Evolutionary conservation across 2,797 vertebrate genomes (phyloP).

Genomic region (Pempheris klunzingeri): DNA sequence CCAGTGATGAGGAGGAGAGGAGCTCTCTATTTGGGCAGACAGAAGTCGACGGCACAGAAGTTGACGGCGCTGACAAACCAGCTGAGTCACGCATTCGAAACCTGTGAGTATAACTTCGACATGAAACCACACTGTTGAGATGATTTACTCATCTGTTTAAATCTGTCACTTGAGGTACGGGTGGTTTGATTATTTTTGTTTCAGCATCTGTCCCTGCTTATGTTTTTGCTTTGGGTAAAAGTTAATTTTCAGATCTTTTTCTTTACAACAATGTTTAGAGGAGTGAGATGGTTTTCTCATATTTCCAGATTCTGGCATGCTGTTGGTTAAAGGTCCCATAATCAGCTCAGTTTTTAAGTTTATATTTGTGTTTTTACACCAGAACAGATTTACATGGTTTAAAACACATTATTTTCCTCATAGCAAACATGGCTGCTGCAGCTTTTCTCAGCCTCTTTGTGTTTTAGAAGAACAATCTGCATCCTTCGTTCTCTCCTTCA

Average conservation of each 20-base stretch:
- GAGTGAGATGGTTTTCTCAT: too few relatives aligned
- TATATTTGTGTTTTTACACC: too few relatives aligned
- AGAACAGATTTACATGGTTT: too few relatives aligned
- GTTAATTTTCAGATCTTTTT: background rate
- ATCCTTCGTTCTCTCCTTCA: too few relatives aligned
- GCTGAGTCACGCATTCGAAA: slow-evolving; percentile 91
- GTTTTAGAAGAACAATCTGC: too few relatives aligned
- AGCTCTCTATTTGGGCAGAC: slow-evolving; percentile 80
- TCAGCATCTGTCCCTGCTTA: background rate
- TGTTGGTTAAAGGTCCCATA: too few relatives aligned
- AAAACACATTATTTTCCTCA: too few relatives aligned
- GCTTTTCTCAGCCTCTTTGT: too few relatives aligned
- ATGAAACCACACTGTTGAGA: background rate
- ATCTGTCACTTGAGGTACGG: background rate
- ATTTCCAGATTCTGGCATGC: too few relatives aligned
- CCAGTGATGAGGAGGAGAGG: slow-evolving; percentile 90
- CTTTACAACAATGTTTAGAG: too few relatives aligned
- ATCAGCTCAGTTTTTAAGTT: too few relatives aligned
- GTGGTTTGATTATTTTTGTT: background rate
- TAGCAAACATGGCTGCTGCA: too few relatives aligned
- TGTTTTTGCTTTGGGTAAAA: background rate
- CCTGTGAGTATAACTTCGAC: slow-evolving; percentile 88
- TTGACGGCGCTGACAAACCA: slow-evolving; percentile 83
- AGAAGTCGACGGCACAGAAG: slow-evolving; percentile 75
- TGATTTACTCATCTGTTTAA: background rate